Conservation (phyloP, 2,888 invertebrate genomes). For the Lamellibrachia columna region DNA sequence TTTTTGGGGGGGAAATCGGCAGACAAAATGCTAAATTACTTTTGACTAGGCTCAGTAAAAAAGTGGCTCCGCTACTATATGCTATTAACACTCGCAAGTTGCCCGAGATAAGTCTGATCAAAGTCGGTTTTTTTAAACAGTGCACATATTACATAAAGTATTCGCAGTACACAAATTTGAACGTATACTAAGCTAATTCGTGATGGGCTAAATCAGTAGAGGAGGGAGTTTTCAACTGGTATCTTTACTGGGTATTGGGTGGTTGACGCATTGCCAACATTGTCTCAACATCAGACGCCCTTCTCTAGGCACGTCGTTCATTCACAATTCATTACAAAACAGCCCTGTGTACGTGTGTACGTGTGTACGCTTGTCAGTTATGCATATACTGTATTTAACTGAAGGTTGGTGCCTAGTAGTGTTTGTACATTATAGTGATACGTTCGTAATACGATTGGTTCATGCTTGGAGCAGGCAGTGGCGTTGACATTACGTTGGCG, state of each 20-base stretch:
- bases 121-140: too few relatives aligned
- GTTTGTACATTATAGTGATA: background rate
- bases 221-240: background rate
- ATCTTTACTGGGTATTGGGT: background rate
- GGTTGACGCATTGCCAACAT: background rate
- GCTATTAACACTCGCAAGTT: too few relatives aligned
- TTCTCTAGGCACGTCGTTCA: background rate
- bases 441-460: background rate
- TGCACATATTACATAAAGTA: too few relatives aligned
- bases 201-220: too few relatives aligned
- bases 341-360: background rate
- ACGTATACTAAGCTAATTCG: too few relatives aligned
- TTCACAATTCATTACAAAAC: background rate
- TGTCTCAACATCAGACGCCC: background rate
- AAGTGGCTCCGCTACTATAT: too few relatives aligned
- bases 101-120: too few relatives aligned
- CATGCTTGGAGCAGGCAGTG: background rate
- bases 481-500: background rate
- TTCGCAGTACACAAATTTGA: too few relatives aligned
- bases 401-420: slow-evolving; percentile 1
- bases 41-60: too few relatives aligned
- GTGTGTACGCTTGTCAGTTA: background rate
- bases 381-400: slow-evolving; percentile 12
- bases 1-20: too few relatives aligned
- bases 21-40: too few relatives aligned